Conservation (phyloP, 2,888 invertebrate species). For the Lissonota sp. region DNA sequence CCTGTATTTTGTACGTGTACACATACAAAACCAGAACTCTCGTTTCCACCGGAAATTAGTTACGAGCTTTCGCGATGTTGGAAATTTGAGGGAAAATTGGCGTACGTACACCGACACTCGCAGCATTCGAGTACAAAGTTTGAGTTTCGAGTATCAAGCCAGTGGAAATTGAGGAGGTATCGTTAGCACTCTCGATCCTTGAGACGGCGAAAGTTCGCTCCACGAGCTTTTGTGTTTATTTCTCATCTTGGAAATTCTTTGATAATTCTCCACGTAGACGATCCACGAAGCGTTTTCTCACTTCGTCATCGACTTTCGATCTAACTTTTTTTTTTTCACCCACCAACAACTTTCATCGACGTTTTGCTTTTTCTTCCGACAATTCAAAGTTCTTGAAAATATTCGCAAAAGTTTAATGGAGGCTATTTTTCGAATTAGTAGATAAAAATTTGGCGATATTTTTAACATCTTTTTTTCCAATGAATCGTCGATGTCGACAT, state of each 20-base stretch:
- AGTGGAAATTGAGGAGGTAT: conserved; percentile 34
- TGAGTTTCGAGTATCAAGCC: conserved; percentile 7
- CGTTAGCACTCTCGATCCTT: conserved; percentile 43
- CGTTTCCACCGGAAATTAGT: conserved; percentile 56
- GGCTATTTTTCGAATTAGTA: background rate
- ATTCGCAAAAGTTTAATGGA: background rate
- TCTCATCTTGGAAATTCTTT: conserved; percentile 34
- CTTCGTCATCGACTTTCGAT: conserved; percentile 25
- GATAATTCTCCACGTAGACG: background rate
- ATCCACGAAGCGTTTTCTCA: background rate
- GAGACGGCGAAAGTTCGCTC: conserved; percentile 45
- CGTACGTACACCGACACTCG: conserved; percentile 21
- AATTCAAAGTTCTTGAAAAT: background rate
- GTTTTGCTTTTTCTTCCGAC: background rate
- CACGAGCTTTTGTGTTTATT: conserved; percentile 49
- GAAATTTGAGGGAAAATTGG: conserved; percentile 48
- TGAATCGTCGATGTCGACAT: too few species aligned
- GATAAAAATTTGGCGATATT: too few species aligned
- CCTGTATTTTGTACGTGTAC: background rate
- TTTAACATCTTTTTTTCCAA: too few species aligned
- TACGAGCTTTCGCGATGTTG: conserved; percentile 58
- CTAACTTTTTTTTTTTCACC: conserved; percentile 18
- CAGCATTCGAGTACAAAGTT: conserved; percentile 27
- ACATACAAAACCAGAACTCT: conserved; percentile 9
- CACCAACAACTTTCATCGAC: background rate